Conservation (phyloP, 2,113 vertebrate genomes). For the Caranx ignobilis region DNA sequence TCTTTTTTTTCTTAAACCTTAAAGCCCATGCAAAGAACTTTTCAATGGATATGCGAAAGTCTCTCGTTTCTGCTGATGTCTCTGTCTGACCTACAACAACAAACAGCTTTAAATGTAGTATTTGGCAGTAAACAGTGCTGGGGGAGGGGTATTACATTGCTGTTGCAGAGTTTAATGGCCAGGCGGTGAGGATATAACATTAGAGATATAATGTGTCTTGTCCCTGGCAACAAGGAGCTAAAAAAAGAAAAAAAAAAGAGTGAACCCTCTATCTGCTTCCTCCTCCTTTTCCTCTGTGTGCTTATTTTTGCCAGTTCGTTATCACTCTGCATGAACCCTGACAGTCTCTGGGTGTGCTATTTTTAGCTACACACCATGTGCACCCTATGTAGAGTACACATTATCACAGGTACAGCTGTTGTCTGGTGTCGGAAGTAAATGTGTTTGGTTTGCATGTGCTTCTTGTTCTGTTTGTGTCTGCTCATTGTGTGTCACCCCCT, state of each 20-base stretch:
- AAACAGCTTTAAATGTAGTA: not conserved
- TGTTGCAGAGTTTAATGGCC: not conserved
- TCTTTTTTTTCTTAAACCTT: too few species aligned
- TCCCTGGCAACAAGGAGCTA: not conserved
- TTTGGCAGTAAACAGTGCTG: not conserved
- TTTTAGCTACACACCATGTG: slow-evolving; percentile 11
- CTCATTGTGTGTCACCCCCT: not conserved
- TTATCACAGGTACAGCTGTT: too few species aligned
- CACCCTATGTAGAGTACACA: not conserved
- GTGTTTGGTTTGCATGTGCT: not conserved
- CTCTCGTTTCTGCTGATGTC: too few species aligned
- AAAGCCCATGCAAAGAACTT: too few species aligned
- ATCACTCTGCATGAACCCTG: not conserved
- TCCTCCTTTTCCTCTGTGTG: not conserved
- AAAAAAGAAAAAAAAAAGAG: slow-evolving; percentile 11
- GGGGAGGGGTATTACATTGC: not conserved
- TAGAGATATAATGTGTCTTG: not conserved
- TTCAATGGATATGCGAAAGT: too few species aligned
- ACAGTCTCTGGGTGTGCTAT: not conserved
- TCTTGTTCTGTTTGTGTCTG: not conserved
- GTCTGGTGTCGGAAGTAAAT: too few species aligned
- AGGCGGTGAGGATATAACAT: not conserved
- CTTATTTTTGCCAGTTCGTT: not conserved
- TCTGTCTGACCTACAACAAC: too few species aligned
- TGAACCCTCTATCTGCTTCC: not conserved